These are phyloP conservation scores for Struthio camelus DNA, from an alignment of 2,113 vertebrate genomes.

Conservation along the genomic window DNA sequence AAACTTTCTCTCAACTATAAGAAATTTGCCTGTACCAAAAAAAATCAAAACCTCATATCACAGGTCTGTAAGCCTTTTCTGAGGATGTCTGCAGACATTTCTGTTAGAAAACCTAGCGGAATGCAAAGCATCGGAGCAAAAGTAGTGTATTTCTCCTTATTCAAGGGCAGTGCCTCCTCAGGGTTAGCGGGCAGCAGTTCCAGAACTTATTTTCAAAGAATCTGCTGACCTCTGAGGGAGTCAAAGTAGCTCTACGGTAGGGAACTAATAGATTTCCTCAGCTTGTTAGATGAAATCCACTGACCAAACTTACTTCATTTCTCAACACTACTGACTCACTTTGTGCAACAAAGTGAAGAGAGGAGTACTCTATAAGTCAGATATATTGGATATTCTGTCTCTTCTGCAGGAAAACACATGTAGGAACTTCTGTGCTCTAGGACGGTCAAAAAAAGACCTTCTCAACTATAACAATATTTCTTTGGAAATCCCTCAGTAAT, in stretches of 20 bases:
- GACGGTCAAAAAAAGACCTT: not conserved
- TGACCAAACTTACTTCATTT: not conserved
- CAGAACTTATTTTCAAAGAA: not conserved
- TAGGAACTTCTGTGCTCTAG: not conserved
- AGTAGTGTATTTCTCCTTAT: not conserved
- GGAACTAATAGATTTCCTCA: not conserved
- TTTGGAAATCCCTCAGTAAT: not conserved
- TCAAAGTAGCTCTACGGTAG: not conserved
- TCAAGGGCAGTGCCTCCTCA: not conserved
- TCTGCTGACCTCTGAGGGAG: not conserved
- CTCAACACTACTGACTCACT: not conserved
- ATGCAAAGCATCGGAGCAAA: not conserved
- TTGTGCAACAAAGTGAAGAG: not conserved
- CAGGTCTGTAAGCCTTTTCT: not conserved
- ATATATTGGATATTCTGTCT: not conserved
- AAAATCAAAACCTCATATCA: rapidly evolving
- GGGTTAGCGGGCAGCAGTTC: not conserved
- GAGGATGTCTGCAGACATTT: not conserved
- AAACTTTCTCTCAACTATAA: not conserved
- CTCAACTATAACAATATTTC: not conserved
- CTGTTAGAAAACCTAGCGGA: not conserved
- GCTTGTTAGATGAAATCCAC: not conserved
- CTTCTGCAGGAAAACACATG: not conserved
- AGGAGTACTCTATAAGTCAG: not conserved
- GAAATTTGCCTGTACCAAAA: not conserved